phyloP scores from a whole-genome alignment of 2,888 invertebrate genomes.

The Drosophila differens region DNA sequence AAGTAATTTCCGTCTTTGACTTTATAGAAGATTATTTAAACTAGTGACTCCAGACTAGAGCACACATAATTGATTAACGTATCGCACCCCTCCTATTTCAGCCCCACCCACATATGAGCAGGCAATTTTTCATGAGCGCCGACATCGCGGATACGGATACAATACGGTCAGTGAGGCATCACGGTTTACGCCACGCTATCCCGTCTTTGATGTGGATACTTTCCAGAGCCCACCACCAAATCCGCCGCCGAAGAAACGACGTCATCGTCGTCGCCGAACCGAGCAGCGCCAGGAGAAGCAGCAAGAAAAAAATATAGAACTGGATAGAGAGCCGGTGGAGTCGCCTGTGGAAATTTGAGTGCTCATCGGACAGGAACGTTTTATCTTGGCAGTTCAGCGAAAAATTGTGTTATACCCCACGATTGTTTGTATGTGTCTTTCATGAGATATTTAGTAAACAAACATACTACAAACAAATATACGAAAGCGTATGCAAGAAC shows the following conservation, averaged over 20 bases:
- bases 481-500: slow-evolving; percentile 18
- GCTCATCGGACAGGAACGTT: slow-evolving; percentile 41
- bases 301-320: slow-evolving; percentile 4
- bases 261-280: slow-evolving; percentile 59
- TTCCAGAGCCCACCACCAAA: slow-evolving; percentile 77
- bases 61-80: not conserved
- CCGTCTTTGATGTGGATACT: slow-evolving; percentile 83
- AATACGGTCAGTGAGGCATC: slow-evolving; percentile 72
- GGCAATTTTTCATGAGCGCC: slow-evolving; percentile 83
- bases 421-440: slow-evolving; percentile 21
- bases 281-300: slow-evolving; percentile 45
- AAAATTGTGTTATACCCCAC: slow-evolving; percentile 18
- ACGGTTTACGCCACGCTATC: slow-evolving; percentile 83
- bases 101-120: slow-evolving; percentile 85
- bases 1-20: slow-evolving; percentile 25
- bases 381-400: slow-evolving; percentile 55
- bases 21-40: not conserved
- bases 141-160: slow-evolving; percentile 82
- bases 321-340: slow-evolving; percentile 61
- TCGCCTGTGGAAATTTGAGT: slow-evolving; percentile 72
- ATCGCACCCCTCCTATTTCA: slow-evolving; percentile 38
- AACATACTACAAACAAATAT: slow-evolving; percentile 24
- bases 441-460: slow-evolving; percentile 40
- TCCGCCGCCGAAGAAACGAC: slow-evolving; percentile 70
- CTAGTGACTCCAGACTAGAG: not conserved